Evolutionary conservation across 2,888 invertebrate genomes (phyloP).

Genomic region (Parelbella ahira): DNA sequence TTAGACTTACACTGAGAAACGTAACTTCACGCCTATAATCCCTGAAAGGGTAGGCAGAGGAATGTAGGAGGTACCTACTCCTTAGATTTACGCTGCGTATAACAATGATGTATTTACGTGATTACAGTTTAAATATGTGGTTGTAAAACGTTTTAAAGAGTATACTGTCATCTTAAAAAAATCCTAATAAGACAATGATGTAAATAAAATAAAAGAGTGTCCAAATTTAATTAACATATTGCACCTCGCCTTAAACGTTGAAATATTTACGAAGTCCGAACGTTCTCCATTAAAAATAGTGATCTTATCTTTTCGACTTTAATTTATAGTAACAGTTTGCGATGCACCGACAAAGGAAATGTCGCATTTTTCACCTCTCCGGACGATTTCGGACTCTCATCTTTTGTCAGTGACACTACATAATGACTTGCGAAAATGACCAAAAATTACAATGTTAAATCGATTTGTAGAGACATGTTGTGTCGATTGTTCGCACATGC

Average conservation of each 20-base stretch:
- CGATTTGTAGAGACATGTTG: constrained; percentile 1
- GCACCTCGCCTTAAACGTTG: constrained; percentile 19
- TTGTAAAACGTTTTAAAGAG: too few relatives aligned
- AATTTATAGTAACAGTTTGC: constrained; percentile 27
- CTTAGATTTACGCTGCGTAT: too few relatives aligned
- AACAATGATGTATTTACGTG: too few relatives aligned
- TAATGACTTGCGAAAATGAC: constrained; percentile 16
- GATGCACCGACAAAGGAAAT: constrained; percentile 17
- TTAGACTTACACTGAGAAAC: too few relatives aligned
- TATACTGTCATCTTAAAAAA: too few relatives aligned
- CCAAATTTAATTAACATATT: constrained; percentile 25
- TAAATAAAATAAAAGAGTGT: constrained; percentile 8
- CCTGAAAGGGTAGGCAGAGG: too few relatives aligned
- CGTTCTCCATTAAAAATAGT: constrained; percentile 24
- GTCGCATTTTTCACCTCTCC: constrained; percentile 21
- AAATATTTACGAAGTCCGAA: constrained; percentile 21
- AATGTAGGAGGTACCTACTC: too few relatives aligned
- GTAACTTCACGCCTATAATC: too few relatives aligned
- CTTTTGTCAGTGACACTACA: constrained; percentile 11
- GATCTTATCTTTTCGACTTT: constrained; percentile 27
- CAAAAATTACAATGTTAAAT: constrained; percentile 14
- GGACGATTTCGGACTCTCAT: constrained; percentile 10
- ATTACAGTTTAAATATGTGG: too few relatives aligned
- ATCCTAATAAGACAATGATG: constrained; percentile 4
- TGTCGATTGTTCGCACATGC: background rate